Evolutionary conservation across 2,888 invertebrate genomes (phyloP).

Genomic region (Acanthoscelides obtectus): DNA sequence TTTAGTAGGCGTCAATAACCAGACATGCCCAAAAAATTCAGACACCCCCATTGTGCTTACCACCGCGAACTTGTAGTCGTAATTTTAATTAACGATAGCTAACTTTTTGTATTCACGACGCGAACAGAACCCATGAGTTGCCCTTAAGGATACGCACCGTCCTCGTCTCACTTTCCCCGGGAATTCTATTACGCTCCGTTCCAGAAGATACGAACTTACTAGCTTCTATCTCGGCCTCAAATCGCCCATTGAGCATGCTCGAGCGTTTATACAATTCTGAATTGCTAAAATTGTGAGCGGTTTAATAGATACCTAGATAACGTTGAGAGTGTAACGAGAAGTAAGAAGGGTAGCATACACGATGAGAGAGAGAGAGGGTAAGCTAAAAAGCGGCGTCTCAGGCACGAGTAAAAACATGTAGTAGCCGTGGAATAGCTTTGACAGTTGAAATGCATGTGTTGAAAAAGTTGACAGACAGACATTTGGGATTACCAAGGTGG

Average conservation of each 20-base stretch:
- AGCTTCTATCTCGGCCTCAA: background rate
- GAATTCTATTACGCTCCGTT: background rate
- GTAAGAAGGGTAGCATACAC: background rate
- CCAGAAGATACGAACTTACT: background rate
- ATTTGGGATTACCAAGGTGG: too few species aligned
- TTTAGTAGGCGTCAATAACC: too few species aligned
- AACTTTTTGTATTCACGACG: too few species aligned
- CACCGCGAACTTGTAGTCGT: too few species aligned
- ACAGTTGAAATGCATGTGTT: too few species aligned
- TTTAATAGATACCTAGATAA: background rate
- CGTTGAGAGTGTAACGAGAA: background rate
- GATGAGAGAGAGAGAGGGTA: background rate
- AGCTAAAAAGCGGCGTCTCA: too few species aligned
- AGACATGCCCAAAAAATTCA: too few species aligned
- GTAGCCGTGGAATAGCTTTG: too few species aligned
- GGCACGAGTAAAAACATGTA: too few species aligned
- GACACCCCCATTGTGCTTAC: too few species aligned
- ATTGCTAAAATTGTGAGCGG: background rate
- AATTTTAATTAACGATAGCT: too few species aligned
- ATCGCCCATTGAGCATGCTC: background rate
- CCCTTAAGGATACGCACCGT: background rate
- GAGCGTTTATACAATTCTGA: background rate
- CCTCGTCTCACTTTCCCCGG: background rate
- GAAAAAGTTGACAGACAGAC: too few species aligned
- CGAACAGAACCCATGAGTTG: background rate